Conservation (phyloP, 2,113 vertebrate genomes). For the Oreochromis tanganicae region DNA sequence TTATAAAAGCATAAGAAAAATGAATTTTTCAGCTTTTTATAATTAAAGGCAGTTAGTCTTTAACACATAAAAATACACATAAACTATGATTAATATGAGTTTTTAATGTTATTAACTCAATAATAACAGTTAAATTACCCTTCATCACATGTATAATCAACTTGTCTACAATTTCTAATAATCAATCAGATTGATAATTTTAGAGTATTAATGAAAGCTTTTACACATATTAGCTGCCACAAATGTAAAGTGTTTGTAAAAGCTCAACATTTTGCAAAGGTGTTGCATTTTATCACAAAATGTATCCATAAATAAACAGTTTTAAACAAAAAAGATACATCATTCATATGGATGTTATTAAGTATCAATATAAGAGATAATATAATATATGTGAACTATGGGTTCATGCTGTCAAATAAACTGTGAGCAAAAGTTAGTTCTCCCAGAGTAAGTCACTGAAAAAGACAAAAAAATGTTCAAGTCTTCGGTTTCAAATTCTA, state of each 20-base stretch:
- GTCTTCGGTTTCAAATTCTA: not conserved
- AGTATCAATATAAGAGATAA: not conserved
- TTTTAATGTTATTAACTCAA: not conserved
- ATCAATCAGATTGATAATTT: rapidly evolving
- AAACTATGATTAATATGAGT: not conserved
- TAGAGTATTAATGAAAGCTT: not conserved
- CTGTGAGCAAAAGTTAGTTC: not conserved
- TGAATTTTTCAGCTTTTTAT: not conserved
- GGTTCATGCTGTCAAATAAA: not conserved
- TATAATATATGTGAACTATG: not conserved
- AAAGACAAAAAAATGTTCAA: not conserved
- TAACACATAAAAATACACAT: not conserved
- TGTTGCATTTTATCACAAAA: not conserved
- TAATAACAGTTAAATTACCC: not conserved
- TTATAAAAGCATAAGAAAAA: not conserved
- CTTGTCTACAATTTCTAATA: not conserved
- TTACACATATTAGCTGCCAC: not conserved
- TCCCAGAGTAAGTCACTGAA: not conserved
- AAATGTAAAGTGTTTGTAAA: not conserved
- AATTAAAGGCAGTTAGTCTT: not conserved
- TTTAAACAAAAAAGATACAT: not conserved
- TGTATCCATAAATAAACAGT: not conserved
- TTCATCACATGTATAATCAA: not conserved
- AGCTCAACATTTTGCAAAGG: not conserved
- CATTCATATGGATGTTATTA: not conserved